These are phyloP conservation scores for Pristionchus entomophagus DNA, from an alignment of 2,888 invertebrate genomes.

Conservation along the genomic window DNA sequence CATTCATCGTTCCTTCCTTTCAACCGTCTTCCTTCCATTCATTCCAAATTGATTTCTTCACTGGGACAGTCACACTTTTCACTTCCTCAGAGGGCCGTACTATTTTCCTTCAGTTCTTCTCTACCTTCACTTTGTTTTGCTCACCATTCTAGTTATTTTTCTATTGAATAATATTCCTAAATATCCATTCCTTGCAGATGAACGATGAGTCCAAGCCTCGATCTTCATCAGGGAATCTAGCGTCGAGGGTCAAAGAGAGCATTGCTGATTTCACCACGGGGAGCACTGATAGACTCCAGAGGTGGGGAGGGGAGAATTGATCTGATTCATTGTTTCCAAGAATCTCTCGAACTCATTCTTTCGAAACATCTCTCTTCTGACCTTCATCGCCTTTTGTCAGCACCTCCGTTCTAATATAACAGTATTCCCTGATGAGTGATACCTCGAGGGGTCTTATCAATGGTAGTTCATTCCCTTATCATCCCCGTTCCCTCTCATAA, in stretches of 20 bases:
- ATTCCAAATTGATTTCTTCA: constrained; percentile 17
- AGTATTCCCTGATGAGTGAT: too few relatives aligned
- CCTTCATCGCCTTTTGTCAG: too few relatives aligned
- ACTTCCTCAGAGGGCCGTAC: not conserved
- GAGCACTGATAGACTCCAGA: constrained; percentile 46
- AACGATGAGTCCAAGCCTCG: not conserved
- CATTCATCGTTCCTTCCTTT: constrained; percentile 24
- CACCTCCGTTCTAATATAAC: too few relatives aligned
- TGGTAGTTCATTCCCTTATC: not conserved
- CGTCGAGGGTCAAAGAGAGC: constrained; percentile 39
- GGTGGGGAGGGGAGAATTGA: not conserved
- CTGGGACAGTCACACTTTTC: constrained; percentile 13
- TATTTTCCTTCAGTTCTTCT: not conserved
- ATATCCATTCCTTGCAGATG: constrained; percentile 5
- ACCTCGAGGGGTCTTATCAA: not conserved
- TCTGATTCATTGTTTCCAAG: too few relatives aligned
- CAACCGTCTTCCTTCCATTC: constrained; percentile 6
- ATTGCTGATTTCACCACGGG: constrained; percentile 47
- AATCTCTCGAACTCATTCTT: too few relatives aligned
- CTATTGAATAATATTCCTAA: not conserved
- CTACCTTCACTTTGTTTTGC: not conserved
- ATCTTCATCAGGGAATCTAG: not conserved
- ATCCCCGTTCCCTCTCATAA: not conserved
- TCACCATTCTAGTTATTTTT: not conserved
- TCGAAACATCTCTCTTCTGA: too few relatives aligned